Evolutionary conservation across 1,140 invertebrate genomes (phyloP).

Genomic region (Hylaeus volcanicus): DNA sequence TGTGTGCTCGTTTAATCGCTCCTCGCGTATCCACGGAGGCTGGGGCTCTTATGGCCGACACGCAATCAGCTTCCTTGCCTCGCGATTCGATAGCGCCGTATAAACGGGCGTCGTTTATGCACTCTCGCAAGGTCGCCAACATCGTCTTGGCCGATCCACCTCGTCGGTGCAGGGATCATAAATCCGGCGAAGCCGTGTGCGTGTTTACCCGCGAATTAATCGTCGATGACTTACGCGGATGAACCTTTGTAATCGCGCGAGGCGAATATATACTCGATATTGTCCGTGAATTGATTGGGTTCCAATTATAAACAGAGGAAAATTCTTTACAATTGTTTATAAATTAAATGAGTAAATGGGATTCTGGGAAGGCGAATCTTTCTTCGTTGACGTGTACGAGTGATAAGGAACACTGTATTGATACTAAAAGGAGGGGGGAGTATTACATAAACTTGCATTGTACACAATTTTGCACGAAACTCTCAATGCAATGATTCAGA

Average conservation of each 20-base stretch:
- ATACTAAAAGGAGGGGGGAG: too few relatives aligned
- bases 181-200: slow-evolving; percentile 39
- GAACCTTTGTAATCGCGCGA: neutral
- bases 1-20: neutral
- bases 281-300: neutral
- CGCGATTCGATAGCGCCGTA: neutral
- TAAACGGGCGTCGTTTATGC: slow-evolving; percentile 27
- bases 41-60: neutral
- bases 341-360: too few relatives aligned
- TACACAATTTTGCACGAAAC: too few relatives aligned
- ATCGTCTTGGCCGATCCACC: slow-evolving; percentile 22
- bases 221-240: slow-evolving; percentile 18
- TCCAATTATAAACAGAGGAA: neutral
- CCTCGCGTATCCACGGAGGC: neutral
- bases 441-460: too few relatives aligned
- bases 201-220: slow-evolving; percentile 54
- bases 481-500: too few relatives aligned
- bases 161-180: slow-evolving; percentile 26
- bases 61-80: slow-evolving; percentile 22
- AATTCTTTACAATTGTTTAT: too few relatives aligned
- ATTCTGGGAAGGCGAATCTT: too few relatives aligned
- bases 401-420: too few relatives aligned
- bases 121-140: slow-evolving; percentile 29
- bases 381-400: too few relatives aligned
- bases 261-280: neutral